Percentiles rank a stretch among this genome's conserved stretches.
phyloP scores from a whole-genome alignment of 2,888 invertebrate genomes.

The Diloba caeruleocephala region DNA sequence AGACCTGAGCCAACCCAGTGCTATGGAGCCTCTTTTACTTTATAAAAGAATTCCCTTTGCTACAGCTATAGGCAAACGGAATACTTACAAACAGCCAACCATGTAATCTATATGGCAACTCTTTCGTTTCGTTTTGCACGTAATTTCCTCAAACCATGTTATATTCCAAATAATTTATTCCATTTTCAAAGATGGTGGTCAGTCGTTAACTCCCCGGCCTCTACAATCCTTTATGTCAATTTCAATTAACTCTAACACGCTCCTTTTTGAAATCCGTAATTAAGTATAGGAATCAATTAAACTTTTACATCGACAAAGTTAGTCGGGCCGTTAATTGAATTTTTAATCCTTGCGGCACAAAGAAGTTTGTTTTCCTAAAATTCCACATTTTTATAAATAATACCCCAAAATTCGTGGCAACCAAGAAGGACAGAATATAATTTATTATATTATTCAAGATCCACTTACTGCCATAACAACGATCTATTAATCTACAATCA shows the following conservation, averaged over 20 bases:
- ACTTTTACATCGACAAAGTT: slow-evolving; percentile 22
- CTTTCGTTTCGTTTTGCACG: not conserved
- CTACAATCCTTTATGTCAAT: slow-evolving; percentile 27
- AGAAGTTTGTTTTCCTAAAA: not conserved
- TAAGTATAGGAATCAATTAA: slow-evolving; percentile 24
- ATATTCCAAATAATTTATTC: slow-evolving; percentile 34
- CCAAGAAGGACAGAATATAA: no score
- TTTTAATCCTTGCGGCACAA: slow-evolving; percentile 29
- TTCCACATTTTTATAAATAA: not conserved
- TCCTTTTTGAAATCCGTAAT: slow-evolving; percentile 31
- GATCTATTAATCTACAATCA: no score
- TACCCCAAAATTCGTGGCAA: no score
- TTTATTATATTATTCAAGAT: no score
- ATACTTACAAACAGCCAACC: not conserved
- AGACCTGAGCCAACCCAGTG: no score
- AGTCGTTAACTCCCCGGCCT: slow-evolving; percentile 5
- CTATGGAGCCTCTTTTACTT: no score
- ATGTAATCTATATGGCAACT: not conserved
- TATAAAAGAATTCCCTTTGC: no score
- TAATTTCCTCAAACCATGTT: not conserved
- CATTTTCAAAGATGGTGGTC: slow-evolving; percentile 21
- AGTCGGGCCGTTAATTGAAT: slow-evolving; percentile 31
- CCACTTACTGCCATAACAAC: no score
- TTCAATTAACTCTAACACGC: slow-evolving; percentile 36
- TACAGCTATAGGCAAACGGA: no score